Conservation (phyloP, 2,888 invertebrate species). For the Pogonocherus hispidulus region DNA sequence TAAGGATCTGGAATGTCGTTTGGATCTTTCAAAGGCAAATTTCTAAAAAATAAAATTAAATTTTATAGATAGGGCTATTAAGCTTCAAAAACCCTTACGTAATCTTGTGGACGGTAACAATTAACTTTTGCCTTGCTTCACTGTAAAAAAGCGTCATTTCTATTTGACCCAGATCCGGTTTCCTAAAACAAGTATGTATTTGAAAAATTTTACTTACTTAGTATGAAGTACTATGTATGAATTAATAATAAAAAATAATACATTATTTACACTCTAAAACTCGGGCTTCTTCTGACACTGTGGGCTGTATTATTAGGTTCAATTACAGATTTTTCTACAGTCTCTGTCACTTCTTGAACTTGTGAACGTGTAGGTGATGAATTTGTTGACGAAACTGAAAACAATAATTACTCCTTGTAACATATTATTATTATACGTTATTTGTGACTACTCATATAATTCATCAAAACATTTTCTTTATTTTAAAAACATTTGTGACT, state of each 20-base stretch:
- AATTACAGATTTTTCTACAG: slow-evolving; percentile 30
- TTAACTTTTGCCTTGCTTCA: slow-evolving; percentile 82
- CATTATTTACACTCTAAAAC: slow-evolving; percentile 26
- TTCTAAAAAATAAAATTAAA: slow-evolving; percentile 69
- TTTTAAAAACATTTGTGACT: too few species aligned
- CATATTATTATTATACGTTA: too few species aligned
- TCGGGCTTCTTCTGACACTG: slow-evolving; percentile 32
- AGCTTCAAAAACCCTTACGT: slow-evolving; percentile 74
- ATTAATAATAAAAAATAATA: too few species aligned
- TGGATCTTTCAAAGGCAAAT: slow-evolving; percentile 85
- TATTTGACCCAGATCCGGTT: slow-evolving; percentile 75
- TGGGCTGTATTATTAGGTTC: slow-evolving; percentile 23
- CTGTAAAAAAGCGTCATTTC: slow-evolving; percentile 87
- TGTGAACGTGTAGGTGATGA: slow-evolving; percentile 28
- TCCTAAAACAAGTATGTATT: slow-evolving; percentile 38
- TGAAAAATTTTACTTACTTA: not conserved
- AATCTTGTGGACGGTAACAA: slow-evolving; percentile 87
- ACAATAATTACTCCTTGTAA: too few species aligned
- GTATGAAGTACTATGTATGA: too few species aligned
- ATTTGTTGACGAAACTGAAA: slow-evolving; percentile 30
- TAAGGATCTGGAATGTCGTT: slow-evolving; percentile 90
- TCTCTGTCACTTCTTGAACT: slow-evolving; percentile 32
- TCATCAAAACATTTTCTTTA: too few species aligned
- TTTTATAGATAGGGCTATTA: not conserved
- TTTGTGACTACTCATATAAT: too few species aligned